Evolutionary conservation across 2,113 vertebrate species (phyloP), one percentile per base, ranked within the genome.

Genomic region (Parus major): DNA sequence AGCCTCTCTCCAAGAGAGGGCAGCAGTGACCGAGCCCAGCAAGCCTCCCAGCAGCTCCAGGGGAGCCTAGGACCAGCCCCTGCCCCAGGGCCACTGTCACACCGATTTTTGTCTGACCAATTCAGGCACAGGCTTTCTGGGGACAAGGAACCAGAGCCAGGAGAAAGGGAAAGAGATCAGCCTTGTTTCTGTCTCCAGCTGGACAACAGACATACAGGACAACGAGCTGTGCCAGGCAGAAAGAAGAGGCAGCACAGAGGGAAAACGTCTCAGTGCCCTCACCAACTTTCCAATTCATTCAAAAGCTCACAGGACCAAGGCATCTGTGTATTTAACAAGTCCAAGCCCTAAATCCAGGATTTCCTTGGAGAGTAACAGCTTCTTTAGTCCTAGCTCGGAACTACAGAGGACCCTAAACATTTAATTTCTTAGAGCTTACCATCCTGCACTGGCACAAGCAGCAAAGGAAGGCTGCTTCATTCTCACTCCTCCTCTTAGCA

Each of bases 1-100:
- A 61, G 19, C 50, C 8, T 8, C 19, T 94, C 69, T 36, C 94
- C 96, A 63, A 86, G 46, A 97, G 95, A 95, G 92, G 92, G 88
- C 96, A 89, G 92, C 94, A 92, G 28, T 81, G 94, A 82, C 88
- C 28, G 1, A 78, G 55, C 35, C 47, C 73, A 49, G 39, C 47
- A 24, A n/a, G 6, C 3, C 49, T 72, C 36, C 39, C 53, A 9
- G 33, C 63, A 52, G 53, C 59, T 35, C 10, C 2, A 9, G 4
- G 8, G 24, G 5, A 68, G 24, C 20, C 10, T 78, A 42, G 46
- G 28, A 21, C 6, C 55, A 77, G 73, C 19, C 42, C n/a, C 57
- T 3, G 33, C 9, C 44, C 49, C 44, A 50, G 50, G 66, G 20
- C 46, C 20, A 15, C 64, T 44, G 21, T 0, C 18, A 39, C 61